phyloP scores from a whole-genome alignment of 2,888 invertebrate genomes.

The Eupithecia insigniata region DNA sequence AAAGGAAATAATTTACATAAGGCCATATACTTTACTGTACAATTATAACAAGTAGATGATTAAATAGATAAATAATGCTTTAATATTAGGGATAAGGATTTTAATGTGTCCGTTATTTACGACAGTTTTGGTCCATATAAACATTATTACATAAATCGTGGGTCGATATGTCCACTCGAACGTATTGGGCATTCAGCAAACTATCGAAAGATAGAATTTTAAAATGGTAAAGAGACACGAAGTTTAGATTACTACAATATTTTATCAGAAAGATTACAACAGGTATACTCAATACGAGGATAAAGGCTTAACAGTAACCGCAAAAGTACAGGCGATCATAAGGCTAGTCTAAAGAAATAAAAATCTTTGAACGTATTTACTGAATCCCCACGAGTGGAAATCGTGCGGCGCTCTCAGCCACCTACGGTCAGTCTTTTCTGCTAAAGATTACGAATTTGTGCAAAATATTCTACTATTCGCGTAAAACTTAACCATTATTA shows the following conservation, averaged over 20 bases:
- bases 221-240: constrained; percentile 19
- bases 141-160: constrained; percentile 79
- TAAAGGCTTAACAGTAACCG: constrained; percentile 33
- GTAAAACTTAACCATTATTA: constrained; percentile 72
- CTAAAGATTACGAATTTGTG: constrained; percentile 82
- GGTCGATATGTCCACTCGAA: constrained; percentile 61
- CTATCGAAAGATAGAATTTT: constrained; percentile 31
- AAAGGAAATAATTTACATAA: constrained; percentile 81
- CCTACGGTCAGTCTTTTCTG: constrained; percentile 83
- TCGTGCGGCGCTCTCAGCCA: constrained; percentile 75
- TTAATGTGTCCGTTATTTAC: constrained; percentile 80
- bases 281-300: constrained; percentile 28
- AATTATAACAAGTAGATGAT: constrained; percentile 82
- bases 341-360: constrained; percentile 25
- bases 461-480: constrained; percentile 82
- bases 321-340: constrained; percentile 28
- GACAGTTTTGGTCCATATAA: constrained; percentile 84
- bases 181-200: constrained; percentile 68
- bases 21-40: constrained; percentile 83
- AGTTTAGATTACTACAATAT: constrained; percentile 18
- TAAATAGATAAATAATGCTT: constrained; percentile 80
- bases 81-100: constrained; percentile 79
- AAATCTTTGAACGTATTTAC: constrained; percentile 39
- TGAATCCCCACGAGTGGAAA: constrained; percentile 72
- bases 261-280: constrained; percentile 26